Evolutionary conservation across 2,113 vertebrate species (phyloP).

Genomic region (Eudyptes chrysolophus): DNA sequence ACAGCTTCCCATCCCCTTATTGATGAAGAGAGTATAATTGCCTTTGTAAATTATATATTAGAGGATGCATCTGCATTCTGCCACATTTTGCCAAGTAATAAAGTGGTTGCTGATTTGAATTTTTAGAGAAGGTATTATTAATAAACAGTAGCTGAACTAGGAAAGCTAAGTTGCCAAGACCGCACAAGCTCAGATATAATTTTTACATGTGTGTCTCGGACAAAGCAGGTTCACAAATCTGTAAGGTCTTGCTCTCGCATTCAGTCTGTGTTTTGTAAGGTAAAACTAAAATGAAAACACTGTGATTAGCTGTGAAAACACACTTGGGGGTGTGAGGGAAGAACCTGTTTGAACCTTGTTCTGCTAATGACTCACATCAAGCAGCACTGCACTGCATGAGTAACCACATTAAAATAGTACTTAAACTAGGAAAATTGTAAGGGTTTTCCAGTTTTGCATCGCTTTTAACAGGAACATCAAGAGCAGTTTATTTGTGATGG

Average conservation of each 20-base stretch:
- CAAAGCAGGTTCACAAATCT: not conserved
- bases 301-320: not conserved
- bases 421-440: not conserved
- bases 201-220: not conserved
- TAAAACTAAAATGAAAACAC: not conserved
- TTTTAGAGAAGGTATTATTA: not conserved
- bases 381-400: not conserved
- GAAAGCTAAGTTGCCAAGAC: not conserved
- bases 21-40: not conserved
- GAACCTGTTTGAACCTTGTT: not conserved
- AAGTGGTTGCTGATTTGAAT: not conserved
- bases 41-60: not conserved
- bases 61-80: not conserved
- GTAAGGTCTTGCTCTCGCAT: not conserved
- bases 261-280: not conserved
- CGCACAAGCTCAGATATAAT: not conserved
- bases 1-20: not conserved
- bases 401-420: not conserved
- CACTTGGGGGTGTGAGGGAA: not conserved
- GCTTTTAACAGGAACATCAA: not conserved
- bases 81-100: not conserved
- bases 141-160: not conserved
- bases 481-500: not conserved
- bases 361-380: not conserved
- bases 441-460: not conserved